phyloP scores from a whole-genome alignment of 2,113 vertebrate genomes.

The Rissa tridactyla region DNA sequence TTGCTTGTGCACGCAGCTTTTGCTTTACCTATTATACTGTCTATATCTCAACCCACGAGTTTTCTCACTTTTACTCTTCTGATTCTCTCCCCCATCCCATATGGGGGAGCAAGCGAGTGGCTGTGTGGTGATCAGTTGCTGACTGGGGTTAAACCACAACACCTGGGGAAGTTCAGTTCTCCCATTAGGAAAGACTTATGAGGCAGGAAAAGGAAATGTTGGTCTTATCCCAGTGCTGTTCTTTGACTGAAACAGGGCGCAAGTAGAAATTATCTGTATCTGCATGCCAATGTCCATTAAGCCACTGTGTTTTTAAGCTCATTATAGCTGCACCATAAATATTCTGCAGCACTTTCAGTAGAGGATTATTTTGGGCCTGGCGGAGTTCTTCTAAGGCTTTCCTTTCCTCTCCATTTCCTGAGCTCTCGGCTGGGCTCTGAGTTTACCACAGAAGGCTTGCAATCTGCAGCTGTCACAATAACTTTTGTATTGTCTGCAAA shows the following conservation, averaged over 20 bases:
- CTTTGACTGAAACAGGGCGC: background rate
- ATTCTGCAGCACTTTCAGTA: background rate
- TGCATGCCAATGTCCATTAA: background rate
- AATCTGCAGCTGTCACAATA: constrained; percentile 46
- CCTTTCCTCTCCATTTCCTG: background rate
- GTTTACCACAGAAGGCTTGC: constrained; percentile 16
- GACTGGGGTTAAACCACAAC: background rate
- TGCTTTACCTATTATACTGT: background rate
- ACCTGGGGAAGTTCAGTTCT: background rate
- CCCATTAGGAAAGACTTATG: background rate
- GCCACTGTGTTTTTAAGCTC: background rate
- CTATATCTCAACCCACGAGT: background rate
- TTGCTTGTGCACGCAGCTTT: background rate
- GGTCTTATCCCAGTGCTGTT: background rate
- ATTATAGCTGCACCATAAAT: background rate
- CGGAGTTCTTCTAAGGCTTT: background rate
- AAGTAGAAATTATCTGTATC: background rate
- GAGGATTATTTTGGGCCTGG: background rate
- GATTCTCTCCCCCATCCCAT: background rate
- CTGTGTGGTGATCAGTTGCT: background rate
- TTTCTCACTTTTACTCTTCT: background rate
- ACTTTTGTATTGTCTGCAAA: constrained; percentile 43
- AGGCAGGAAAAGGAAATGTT: background rate
- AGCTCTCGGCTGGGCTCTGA: background rate
- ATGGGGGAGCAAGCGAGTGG: background rate